Evolutionary conservation across 2,888 invertebrate genomes (phyloP).

Genomic region (Anorthoa munda): DNA sequence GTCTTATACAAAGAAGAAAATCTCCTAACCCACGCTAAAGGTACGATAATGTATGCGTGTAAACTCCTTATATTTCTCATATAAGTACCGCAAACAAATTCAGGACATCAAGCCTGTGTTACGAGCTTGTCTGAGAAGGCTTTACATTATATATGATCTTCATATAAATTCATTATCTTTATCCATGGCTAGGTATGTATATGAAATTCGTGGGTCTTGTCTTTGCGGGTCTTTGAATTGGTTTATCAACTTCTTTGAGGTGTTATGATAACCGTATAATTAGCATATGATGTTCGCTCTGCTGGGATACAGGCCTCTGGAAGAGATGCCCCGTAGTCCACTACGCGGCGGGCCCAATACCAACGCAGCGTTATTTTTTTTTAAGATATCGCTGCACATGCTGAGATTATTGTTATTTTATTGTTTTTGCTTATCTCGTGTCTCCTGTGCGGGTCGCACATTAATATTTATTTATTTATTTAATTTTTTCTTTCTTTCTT

Average conservation of each 20-base stretch:
- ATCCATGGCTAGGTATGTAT: background rate
- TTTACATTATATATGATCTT: constrained; percentile 52
- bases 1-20: constrained; percentile 23
- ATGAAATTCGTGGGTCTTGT: constrained; percentile 7
- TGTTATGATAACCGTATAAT: no score
- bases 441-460: no score
- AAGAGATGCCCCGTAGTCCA: no score
- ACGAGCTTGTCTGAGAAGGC: constrained; percentile 36
- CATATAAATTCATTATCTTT: constrained; percentile 57
- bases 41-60: constrained; percentile 29
- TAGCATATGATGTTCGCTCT: no score
- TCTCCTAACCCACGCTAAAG: constrained; percentile 13
- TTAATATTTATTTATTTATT: no score
- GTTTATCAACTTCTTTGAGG: background rate
- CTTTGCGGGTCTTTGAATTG: background rate
- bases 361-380: no score
- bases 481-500: no score
- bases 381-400: no score
- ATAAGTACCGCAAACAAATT: constrained; percentile 49
- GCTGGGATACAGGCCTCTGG: no score
- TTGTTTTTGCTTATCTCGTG: no score
- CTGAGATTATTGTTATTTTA: no score
- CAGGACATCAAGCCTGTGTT: constrained; percentile 58
- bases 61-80: constrained; percentile 40
- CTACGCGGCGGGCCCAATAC: no score